These are phyloP conservation scores for Lysiphlebus fabarum DNA, from an alignment of 1,140 invertebrate species.

Conservation along the genomic window DNA sequence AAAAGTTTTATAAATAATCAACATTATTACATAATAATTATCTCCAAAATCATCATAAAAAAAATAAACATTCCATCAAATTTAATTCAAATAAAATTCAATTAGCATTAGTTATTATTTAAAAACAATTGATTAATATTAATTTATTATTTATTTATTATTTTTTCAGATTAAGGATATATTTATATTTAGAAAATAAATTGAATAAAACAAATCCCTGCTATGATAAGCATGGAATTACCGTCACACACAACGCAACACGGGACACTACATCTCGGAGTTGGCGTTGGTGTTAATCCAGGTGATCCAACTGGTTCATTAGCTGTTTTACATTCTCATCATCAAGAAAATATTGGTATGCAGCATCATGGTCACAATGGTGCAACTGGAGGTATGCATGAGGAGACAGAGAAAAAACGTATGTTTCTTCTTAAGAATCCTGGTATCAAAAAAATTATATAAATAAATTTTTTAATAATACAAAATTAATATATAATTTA, in stretches of 20 bases:
- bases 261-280: constrained; percentile 47
- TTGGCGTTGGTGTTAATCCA: constrained; percentile 44
- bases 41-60: no score
- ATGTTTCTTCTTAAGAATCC: constrained; percentile 51
- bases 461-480: no score
- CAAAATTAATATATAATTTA: neutral
- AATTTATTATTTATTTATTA: no score
- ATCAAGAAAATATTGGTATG: constrained; percentile 44
- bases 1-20: no score
- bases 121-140: no score
- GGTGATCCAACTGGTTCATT: constrained; percentile 45
- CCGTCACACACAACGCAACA: constrained; percentile 49
- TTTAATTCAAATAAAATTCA: no score
- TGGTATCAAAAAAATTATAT: constrained; percentile 2
- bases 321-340: constrained; percentile 46
- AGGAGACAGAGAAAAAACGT: constrained; percentile 54
- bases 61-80: no score
- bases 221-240: constrained; percentile 55
- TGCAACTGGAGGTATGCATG: constrained; percentile 50
- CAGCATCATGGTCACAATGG: constrained; percentile 48
- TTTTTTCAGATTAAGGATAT: constrained; percentile 22
- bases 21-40: no score
- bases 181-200: neutral
- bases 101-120: no score
- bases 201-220: constrained; percentile 34